Evolutionary conservation across 2,797 vertebrate species (phyloP).

Genomic region (Lagocephalus sceleratus): DNA sequence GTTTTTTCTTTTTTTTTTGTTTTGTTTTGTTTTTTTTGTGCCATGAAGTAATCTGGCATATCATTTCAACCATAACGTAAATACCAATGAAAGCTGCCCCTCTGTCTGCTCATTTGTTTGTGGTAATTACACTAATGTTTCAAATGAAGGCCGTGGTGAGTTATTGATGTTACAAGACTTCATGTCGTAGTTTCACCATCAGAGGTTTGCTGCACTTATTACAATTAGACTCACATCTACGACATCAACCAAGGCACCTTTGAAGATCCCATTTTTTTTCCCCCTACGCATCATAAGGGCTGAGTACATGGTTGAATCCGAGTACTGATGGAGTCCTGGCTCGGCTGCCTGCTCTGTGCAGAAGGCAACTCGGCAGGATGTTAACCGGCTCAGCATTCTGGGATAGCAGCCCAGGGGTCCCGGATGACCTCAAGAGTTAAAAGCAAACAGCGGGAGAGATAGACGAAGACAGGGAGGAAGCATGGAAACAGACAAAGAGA

Average conservation of each 20-base stretch:
- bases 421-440: conserved; percentile 80
- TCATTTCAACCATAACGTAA: conserved; percentile 18
- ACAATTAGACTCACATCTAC: conserved; percentile 10
- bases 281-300: conserved; percentile 30
- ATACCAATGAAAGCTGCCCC: conserved; percentile 33
- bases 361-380: conserved; percentile 78
- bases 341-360: conserved; percentile 65
- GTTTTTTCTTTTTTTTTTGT: no score
- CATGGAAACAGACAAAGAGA: conserved; percentile 65
- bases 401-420: conserved; percentile 79
- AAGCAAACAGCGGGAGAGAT: conserved; percentile 78
- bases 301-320: conserved; percentile 52
- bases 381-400: conserved; percentile 75
- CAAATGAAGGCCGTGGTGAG: conserved; percentile 28
- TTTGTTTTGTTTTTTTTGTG: no score
- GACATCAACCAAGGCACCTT: conserved; percentile 15
- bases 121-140: conserved; percentile 29
- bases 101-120: conserved; percentile 24
- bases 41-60: conserved; percentile 26
- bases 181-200: conserved; percentile 20
- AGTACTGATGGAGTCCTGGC: conserved; percentile 67
- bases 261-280: conserved; percentile 26
- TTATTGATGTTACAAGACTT: conserved; percentile 21
- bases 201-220: conserved; percentile 15
- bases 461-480: conserved; percentile 63